Base-by-base conservation (phyloP, 2,888 invertebrate genomes). In the Frankliniella fusca region DNA sequence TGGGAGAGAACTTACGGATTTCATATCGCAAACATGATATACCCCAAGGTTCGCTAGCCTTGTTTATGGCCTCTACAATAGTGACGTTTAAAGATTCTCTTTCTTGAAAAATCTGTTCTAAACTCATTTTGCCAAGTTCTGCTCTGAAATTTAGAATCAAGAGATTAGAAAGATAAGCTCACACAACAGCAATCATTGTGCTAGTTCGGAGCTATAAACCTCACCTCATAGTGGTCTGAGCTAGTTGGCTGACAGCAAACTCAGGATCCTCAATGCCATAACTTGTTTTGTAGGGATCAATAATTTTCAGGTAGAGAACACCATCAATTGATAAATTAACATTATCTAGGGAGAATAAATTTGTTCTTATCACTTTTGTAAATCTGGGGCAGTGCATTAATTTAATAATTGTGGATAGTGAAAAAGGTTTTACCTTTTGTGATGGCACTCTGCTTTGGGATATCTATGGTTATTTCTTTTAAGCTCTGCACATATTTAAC, bases 211-310 rank as follows among this genome's bases (percentile, higher is more conserved):
- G 80, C n/a, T 20, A 27, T 48, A 83, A 0, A n/a, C 28, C 38
- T 83, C 85, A 89, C 88, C 99, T 92, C 99, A 99, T 99, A 0
- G 99, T 99, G 0, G 99, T 99, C 90, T 99, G 99, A 3, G 99
- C 99, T 80, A 99, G 89, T 89, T 99, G 99, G 0, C 98, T 98
- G 83, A 99, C 97, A 0, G 99, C 99, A 91, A 98, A 99, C 89
- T 99, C 99, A 0, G 99, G 97, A 90, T 99, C 99, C 89, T 99
- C 98, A 15, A 99, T 99, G 38, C 99, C 99, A 89, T 99, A 99
- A 84, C 98, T 97, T 88, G 95, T 94, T 88, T 95, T 92, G 88
- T 97, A 99, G 0, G 99, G 95, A 89, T 99, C 95, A 83, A 95
- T 91, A 85, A 99, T 95, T 87, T 96, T 91, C 83, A 99, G 91